phyloP scores from a whole-genome alignment of 2,888 invertebrate species.

The Drosophila mimetica region DNA sequence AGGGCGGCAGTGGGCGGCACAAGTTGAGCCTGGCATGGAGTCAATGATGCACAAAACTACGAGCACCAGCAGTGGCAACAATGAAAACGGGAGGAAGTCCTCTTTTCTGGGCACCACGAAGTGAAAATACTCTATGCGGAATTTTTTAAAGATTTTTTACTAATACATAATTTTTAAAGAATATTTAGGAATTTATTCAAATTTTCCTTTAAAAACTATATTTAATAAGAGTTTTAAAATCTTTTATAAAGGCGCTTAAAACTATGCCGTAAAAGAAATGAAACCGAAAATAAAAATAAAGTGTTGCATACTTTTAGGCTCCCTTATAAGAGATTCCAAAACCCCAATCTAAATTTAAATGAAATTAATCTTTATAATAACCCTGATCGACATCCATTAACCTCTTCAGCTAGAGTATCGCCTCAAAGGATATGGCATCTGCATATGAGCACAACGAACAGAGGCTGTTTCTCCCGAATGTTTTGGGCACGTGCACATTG shows the following conservation, averaged over 20 bases:
- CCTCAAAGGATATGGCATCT: conserved; percentile 12
- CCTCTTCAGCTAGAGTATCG: conserved; percentile 4
- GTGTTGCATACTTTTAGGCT: neutral
- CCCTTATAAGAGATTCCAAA: too few species aligned
- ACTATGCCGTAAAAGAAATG: too few species aligned
- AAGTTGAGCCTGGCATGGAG: conserved; percentile 40
- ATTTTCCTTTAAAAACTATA: too few species aligned
- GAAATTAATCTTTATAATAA: neutral
- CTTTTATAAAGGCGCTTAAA: too few species aligned
- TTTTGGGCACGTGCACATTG: conserved; percentile 47
- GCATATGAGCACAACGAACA: conserved; percentile 7
- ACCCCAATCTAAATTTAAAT: too few species aligned
- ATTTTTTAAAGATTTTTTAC: neutral
- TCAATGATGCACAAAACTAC: conserved; percentile 56
- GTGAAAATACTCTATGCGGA: neutral
- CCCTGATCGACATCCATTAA: neutral
- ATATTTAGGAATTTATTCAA: too few species aligned
- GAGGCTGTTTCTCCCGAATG: conserved; percentile 12
- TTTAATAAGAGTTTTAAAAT: too few species aligned
- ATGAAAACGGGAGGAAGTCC: conserved; percentile 15
- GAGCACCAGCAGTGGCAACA: conserved; percentile 28
- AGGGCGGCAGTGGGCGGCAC: conserved; percentile 3
- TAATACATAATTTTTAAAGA: neutral
- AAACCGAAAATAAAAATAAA: too few species aligned
- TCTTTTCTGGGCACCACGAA: neutral